phyloP scores from a whole-genome alignment of 2,888 invertebrate species.

The Synanthedon tipuliformis region DNA sequence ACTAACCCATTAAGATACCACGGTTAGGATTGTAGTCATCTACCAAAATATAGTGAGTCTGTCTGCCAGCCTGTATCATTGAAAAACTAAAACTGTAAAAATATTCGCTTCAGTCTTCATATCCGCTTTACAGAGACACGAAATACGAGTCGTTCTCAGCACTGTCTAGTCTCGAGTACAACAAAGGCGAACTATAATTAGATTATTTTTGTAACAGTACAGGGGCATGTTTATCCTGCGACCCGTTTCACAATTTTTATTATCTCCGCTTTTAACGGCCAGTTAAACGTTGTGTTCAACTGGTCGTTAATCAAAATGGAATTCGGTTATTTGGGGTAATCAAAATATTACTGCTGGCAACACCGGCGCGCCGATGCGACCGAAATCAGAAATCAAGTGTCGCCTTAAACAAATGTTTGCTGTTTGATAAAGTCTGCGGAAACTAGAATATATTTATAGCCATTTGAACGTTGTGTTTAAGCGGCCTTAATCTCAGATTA shows the following conservation, averaged over 20 bases:
- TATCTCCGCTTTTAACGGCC: conserved; percentile 33
- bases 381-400: no score
- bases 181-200: conserved; percentile 1
- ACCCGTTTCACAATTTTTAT: conserved; percentile 41
- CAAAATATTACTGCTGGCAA: conserved; percentile 19
- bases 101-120: no score
- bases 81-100: no score
- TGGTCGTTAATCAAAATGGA: conserved; percentile 30
- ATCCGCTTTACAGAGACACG: neutral
- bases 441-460: neutral
- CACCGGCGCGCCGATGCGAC: neutral
- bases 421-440: neutral
- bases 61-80: no score
- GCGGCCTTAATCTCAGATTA: neutral
- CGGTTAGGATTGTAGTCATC: no score
- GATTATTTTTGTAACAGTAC: conserved; percentile 1
- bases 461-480: neutral
- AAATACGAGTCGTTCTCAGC: neutral
- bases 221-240: conserved; percentile 20
- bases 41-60: no score
- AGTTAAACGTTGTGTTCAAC: conserved; percentile 25
- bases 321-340: conserved; percentile 22
- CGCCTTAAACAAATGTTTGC: neutral
- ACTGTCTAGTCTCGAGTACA: neutral
- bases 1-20: no score